Evolutionary conservation across 2,888 invertebrate genomes (phyloP).

Genomic region (Congeria kusceri): DNA sequence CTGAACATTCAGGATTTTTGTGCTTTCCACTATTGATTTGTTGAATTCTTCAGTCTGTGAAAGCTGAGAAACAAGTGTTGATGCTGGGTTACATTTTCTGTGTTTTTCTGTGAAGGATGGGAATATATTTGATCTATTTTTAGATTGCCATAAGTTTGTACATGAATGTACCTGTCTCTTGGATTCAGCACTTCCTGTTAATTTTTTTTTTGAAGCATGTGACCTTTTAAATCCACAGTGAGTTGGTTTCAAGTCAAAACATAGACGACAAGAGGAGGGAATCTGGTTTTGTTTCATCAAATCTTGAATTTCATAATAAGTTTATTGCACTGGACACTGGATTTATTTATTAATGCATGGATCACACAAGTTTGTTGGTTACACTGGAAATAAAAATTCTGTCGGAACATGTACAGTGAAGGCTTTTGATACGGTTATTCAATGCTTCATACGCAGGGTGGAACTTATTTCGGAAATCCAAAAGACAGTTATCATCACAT

Average conservation of each 20-base stretch:
- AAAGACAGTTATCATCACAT: constrained; percentile 27
- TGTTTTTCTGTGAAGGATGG: constrained; percentile 9
- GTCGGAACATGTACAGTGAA: no score
- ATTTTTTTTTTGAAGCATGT: constrained; percentile 2
- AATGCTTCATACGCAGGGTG: no score
- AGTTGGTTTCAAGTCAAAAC: constrained; percentile 1
- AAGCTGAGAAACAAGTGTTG: background rate
- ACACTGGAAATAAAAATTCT: no score
- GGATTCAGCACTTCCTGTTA: constrained; percentile 54
- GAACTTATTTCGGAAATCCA: constrained; percentile 2
- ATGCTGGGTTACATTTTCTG: background rate
- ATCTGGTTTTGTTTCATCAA: no score
- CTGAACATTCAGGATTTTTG: constrained; percentile 21
- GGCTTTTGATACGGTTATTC: no score
- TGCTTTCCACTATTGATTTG: background rate
- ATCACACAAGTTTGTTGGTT: no score
- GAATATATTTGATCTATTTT: constrained; percentile 56
- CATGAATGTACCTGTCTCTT: constrained; percentile 60
- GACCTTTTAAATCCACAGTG: constrained; percentile 2
- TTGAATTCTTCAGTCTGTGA: background rate
- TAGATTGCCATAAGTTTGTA: constrained; percentile 58
- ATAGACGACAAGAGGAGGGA: background rate
- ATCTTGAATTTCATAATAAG: no score
- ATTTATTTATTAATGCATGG: no score
- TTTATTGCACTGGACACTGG: no score